Conservation (phyloP, 2,797 vertebrate species). For the Girardinus metallicus region DNA sequence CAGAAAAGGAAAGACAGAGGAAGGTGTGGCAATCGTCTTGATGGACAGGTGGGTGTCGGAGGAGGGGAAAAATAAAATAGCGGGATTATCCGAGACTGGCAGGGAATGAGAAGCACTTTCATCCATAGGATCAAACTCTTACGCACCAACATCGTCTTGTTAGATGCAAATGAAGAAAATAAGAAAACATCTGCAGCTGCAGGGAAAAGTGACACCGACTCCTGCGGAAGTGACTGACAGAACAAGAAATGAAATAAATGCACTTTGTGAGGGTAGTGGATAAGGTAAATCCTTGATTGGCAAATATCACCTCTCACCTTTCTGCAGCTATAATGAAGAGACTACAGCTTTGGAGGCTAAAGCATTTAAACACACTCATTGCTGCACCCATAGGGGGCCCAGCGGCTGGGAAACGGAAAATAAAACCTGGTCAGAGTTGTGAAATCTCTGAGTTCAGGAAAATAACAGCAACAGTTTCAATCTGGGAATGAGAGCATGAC, state of each 20-base stretch:
- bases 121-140: constrained; percentile 54
- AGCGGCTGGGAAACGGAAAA: neutral
- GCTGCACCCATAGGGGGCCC: neutral
- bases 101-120: constrained; percentile 45
- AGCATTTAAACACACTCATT: constrained; percentile 33
- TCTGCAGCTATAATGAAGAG: constrained; percentile 12
- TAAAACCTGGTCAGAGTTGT: neutral
- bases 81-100: constrained; percentile 46
- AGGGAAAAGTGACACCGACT: constrained; percentile 38
- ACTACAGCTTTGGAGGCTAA: constrained; percentile 13
- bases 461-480: neutral
- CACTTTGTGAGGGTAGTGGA: constrained; percentile 54
- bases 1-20: constrained; percentile 34
- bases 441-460: neutral
- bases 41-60: constrained; percentile 60
- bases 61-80: neutral
- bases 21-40: constrained; percentile 36
- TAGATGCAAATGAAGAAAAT: constrained; percentile 57
- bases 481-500: neutral
- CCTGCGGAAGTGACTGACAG: constrained; percentile 44
- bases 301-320: constrained; percentile 35
- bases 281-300: constrained; percentile 41
- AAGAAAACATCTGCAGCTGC: constrained; percentile 11
- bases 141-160: constrained; percentile 46
- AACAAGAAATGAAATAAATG: constrained; percentile 31